These are phyloP conservation scores for Macropis europaea DNA, from an alignment of 2,888 invertebrate genomes.

Conservation along the genomic window DNA sequence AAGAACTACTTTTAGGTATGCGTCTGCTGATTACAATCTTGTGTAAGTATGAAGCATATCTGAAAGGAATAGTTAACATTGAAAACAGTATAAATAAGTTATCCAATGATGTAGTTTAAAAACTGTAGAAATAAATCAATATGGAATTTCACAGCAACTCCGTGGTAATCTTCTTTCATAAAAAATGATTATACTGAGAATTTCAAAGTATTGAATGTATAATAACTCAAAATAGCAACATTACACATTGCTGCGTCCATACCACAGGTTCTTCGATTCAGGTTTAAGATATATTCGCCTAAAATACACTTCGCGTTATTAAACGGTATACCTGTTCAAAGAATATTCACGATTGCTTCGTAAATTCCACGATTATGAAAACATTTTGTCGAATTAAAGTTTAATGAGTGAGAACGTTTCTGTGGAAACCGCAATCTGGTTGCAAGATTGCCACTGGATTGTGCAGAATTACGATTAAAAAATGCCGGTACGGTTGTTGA, in stretches of 20 bases:
- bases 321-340: constrained; percentile 9
- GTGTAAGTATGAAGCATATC: not conserved
- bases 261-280: not conserved
- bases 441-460: constrained; percentile 35
- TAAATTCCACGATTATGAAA: constrained; percentile 12
- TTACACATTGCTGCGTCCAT: no score
- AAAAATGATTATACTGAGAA: no score
- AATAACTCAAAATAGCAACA: no score
- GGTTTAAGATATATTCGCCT: not conserved
- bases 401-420: constrained; percentile 40
- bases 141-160: no score
- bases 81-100: not conserved
- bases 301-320: not conserved
- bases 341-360: constrained; percentile 21
- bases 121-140: no score
- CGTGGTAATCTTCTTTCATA: no score
- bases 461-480: constrained; percentile 33
- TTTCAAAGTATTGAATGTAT: no score
- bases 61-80: constrained; percentile 1
- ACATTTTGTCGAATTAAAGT: constrained; percentile 37
- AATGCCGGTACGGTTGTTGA: constrained; percentile 9
- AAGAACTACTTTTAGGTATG: not conserved
- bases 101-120: no score
- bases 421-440: constrained; percentile 38
- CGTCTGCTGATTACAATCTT: not conserved